Evolutionary conservation across 2,888 invertebrate genomes (phyloP).

Genomic region (Ganaspis brasiliensis): DNA sequence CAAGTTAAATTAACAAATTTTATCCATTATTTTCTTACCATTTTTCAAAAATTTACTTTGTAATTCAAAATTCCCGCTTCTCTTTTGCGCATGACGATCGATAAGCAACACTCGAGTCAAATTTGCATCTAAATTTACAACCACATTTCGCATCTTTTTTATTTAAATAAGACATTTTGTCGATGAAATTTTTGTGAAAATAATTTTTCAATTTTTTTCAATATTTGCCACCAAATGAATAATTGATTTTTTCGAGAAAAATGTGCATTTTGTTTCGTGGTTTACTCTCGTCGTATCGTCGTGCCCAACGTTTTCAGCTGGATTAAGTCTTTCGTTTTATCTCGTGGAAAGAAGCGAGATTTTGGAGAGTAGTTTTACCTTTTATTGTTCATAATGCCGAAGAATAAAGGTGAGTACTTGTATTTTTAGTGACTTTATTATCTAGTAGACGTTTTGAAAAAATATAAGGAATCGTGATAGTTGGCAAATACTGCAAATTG

Average conservation of each 20-base stretch:
- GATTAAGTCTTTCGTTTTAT: conserved; percentile 16
- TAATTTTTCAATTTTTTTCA: neutral
- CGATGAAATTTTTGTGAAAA: neutral
- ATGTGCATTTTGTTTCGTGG: neutral
- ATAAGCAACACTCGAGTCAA: neutral
- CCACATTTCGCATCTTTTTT: neutral
- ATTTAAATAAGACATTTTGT: neutral
- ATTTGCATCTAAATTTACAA: neutral
- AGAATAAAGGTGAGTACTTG: conserved; percentile 83
- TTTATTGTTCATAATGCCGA: conserved; percentile 81
- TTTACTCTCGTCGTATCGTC: neutral
- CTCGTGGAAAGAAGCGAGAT: conserved; percentile 21
- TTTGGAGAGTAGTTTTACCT: conserved; percentile 1
- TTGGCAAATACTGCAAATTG: neutral
- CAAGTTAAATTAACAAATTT: no score
- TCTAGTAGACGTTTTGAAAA: neutral
- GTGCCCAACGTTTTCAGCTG: conserved; percentile 12
- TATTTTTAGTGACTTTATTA: neutral
- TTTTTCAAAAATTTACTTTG: neutral
- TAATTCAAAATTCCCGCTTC: neutral
- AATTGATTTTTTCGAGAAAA: neutral
- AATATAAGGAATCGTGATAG: neutral
- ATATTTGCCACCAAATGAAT: neutral
- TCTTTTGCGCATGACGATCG: neutral
- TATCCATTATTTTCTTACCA: no score